Percentiles rank a stretch among this genome's conserved stretches.
These are phyloP conservation scores for Dromococcyx pavoninus DNA, from an alignment of 2,797 vertebrate species.

Conservation along the genomic window DNA sequence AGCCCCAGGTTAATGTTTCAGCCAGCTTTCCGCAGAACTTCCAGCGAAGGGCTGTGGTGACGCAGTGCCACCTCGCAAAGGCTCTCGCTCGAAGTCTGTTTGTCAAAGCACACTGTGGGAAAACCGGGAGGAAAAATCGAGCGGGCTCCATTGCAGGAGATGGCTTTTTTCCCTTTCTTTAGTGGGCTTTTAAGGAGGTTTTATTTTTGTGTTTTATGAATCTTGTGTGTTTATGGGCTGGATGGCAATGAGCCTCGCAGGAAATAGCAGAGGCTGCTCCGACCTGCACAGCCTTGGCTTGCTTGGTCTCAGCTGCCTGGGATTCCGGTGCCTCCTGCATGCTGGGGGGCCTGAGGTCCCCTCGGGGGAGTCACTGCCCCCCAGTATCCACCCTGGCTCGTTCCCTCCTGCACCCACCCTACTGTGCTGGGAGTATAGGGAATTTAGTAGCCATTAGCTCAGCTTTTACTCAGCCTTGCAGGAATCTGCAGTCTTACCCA, in stretches of 20 bases:
- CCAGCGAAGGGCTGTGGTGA: background rate
- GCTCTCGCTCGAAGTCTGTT: background rate
- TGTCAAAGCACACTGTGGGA: background rate
- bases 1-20: constrained; percentile 28
- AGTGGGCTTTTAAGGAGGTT: background rate
- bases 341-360: background rate
- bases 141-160: background rate
- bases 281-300: rapidly evolving
- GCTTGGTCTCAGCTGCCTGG: background rate
- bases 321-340: background rate
- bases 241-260: background rate
- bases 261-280: background rate
- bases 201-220: background rate
- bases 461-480: background rate
- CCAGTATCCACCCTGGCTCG: rapidly evolving
- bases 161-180: background rate
- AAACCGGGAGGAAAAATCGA: background rate
- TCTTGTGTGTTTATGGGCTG: background rate
- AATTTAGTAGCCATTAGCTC: background rate
- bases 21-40: background rate
- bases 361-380: rapidly evolving
- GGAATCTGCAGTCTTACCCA: background rate
- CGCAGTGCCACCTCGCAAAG: background rate
- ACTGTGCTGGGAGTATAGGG: background rate
- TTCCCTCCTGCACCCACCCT: background rate